phyloP scores from a whole-genome alignment of 2,113 vertebrate species.

The Cyphomyrus discorhynchus region DNA sequence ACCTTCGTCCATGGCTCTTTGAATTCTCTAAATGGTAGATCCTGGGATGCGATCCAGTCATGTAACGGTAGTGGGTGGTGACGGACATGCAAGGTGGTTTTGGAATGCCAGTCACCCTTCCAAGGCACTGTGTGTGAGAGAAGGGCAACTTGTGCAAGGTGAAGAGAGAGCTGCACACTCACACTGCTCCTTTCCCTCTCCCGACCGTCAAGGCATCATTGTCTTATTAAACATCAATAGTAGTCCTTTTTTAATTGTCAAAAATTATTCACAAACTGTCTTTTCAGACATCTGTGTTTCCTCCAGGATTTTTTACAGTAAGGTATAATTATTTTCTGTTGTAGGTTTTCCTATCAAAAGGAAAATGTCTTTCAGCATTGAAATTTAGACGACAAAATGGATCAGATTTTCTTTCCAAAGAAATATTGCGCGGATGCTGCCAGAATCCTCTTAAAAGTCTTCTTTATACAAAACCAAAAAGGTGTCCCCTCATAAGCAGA shows the following conservation, averaged over 20 bases:
- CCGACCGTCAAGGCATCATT: constrained; percentile 61
- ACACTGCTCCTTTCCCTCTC: constrained; percentile 29
- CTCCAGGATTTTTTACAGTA: constrained; percentile 47
- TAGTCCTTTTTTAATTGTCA: constrained; percentile 55
- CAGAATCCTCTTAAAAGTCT: constrained; percentile 40
- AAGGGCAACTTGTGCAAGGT: not conserved
- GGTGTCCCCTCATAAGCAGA: constrained; percentile 32
- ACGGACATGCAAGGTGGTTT: not conserved
- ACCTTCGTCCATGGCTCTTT: not conserved
- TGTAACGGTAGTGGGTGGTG: not conserved
- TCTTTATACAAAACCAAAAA: constrained; percentile 43
- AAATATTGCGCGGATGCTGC: constrained; percentile 34
- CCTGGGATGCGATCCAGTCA: not conserved
- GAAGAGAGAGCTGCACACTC: not conserved
- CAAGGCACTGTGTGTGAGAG: constrained; percentile 8
- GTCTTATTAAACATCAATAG: constrained; percentile 33
- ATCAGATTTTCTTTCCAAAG: constrained; percentile 36
- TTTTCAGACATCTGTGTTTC: constrained; percentile 32
- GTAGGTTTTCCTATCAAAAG: not conserved
- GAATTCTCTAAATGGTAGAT: not conserved
- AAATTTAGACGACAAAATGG: constrained; percentile 18
- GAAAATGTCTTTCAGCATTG: not conserved
- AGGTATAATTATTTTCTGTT: constrained; percentile 15
- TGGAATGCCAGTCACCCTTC: not conserved
- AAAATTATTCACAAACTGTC: constrained; percentile 66